Evolutionary conservation across 2,888 invertebrate genomes (phyloP), one percentile per base, ranked within the genome.

Genomic region (Rosalia funebris): DNA sequence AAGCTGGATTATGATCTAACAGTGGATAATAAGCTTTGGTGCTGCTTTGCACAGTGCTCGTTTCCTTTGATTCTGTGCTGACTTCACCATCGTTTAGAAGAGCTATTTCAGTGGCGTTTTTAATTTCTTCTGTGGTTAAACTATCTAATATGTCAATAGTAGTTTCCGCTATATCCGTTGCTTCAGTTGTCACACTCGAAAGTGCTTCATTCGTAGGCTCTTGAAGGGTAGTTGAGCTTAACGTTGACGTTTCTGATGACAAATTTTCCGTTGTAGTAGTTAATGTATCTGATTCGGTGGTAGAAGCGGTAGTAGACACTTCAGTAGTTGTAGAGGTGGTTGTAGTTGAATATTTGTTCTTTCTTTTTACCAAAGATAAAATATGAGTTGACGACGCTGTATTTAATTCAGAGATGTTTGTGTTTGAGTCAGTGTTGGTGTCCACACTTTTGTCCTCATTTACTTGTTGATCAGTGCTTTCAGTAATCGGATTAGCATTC

Each of bases 1-100:
- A 85, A 1, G 84, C 84, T 0, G 85, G 85, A 76, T 85, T 85
- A 60, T 75, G 74, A 56, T 78, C 78, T 2, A 70, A 61, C 25
- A 72, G 54, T 45, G 67, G 12, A 1, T 57, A 53, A 19, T 62
- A 47, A 7, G 11, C 11, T n/a, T 41, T 69, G 31, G 55, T 52
- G 20, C 20, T 55, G 15, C 41, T 56, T 11, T 36, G 19, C 36
- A 44, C 32, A 9, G 55, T n/a, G 11, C 45, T 46, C 4, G 50
- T 17, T 20, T 57, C 46, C 25, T 20, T 53, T 1, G 31, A 15
- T 16, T 39, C 50, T 36, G 48, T 19, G 20, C 7, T 2, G 20
- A 36, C 19, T 17, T 48, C 36, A 1, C 7, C 37, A 12, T 17
- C 34, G 16, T 20, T 39, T n/a, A 25, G 1, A 12, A 39, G 2